A percentile compares a stretch with the other conserved stretches of the same genome.
phyloP scores from a whole-genome alignment of 1,140 invertebrate genomes.

The Caenorhabditis brenneri region DNA sequence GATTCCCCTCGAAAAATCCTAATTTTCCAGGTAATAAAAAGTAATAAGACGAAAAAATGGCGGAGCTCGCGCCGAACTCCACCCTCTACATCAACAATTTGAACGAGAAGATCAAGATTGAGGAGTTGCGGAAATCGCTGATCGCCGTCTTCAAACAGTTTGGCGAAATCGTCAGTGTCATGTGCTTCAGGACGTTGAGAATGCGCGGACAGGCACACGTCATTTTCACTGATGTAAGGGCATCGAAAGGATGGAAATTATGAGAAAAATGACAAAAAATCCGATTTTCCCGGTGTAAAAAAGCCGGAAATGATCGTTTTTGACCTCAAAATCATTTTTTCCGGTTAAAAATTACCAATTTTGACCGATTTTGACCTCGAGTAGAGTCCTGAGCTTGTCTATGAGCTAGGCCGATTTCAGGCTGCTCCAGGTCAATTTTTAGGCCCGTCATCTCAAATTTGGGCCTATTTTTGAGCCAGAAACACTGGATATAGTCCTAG shows the following conservation, averaged over 20 bases:
- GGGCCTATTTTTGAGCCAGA: no score
- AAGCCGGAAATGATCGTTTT: neutral
- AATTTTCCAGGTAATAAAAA: conserved; percentile 2
- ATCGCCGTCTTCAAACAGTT: conserved; percentile 99
- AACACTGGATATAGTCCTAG: no score
- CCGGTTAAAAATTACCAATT: no score
- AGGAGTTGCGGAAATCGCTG: conserved; percentile 95
- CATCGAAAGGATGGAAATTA: no score
- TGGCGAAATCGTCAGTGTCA: conserved; percentile 96
- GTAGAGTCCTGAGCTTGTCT: no score
- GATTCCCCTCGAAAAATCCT: neutral
- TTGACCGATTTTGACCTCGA: no score
- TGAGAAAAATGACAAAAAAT: neutral
- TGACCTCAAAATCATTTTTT: neutral
- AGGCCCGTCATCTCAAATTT: no score
- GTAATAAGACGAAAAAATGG: no score
- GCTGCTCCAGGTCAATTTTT: no score
- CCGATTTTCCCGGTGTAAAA: neutral
- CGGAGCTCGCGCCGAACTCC: conserved; percentile 81
- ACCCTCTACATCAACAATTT: conserved; percentile 99
- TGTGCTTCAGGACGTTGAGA: conserved; percentile 93
- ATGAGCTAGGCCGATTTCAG: no score
- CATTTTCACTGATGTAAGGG: conserved; percentile 95
- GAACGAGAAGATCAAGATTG: conserved; percentile 99
- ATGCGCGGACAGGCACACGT: conserved; percentile 98